Base-by-base conservation (phyloP, 2,888 invertebrate species). In the Zhuqinia jingwanae region DNA sequence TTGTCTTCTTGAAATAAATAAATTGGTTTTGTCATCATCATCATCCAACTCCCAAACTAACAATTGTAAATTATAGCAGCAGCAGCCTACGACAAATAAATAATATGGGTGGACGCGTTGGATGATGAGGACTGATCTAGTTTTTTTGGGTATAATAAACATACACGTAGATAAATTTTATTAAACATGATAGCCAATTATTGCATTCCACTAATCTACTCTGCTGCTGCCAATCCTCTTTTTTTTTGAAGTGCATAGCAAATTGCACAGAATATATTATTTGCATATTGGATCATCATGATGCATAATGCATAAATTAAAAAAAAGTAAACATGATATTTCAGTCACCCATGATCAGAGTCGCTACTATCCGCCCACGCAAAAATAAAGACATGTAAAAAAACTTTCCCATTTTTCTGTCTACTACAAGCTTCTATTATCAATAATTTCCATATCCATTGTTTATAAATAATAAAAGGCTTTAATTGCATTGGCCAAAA, bases 401-500 rank as follows among this genome's bases (percentile, higher is more conserved):
- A 50, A 50, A 50, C 50, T 50, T 50, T 50, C 50, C 50, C 50
- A 50, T 50, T 50, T 50, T 50, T 50, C 2, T 50, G n/a, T n/a
- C n/a, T 13, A 42, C 42, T 11, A 42, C 11, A 42, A 42, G 11
- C 42, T 42, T 42, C 5, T 5, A 42, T 42, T 5, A 42, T 11
- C 11, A 11, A 42, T 42, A 42, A 8, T 42, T 42, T 42, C n/a
- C n/a, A n/a, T n/a, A n/a, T n/a, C n/a, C n/a, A n/a, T n/a, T n/a
- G n/a, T n/a, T n/a, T n/a, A n/a, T n/a, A n/a, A n/a, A n/a, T n/a
- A n/a, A n/a, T n/a, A n/a, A n/a, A n/a, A n/a, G n/a, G n/a, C n/a
- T 17, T 6, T 70, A 75, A 75, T 75, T 75, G 75, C 75, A 75
- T 75, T 75, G 75, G 75, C 75, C 50, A 75, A 75, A 75, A n/a